phyloP scores from a whole-genome alignment of 2,797 vertebrate species.

The Emys orbicularis region DNA sequence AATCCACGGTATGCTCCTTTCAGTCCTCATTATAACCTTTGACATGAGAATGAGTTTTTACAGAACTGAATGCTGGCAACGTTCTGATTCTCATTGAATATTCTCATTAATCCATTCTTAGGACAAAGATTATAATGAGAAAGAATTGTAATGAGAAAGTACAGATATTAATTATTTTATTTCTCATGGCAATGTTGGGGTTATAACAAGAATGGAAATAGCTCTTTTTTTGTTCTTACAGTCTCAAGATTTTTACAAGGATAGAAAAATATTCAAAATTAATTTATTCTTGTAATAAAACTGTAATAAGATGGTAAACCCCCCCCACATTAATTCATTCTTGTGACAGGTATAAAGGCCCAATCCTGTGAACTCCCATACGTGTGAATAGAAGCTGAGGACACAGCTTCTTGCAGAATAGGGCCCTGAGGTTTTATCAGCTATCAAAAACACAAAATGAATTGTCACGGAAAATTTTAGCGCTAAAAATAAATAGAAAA shows the following conservation, averaged over 20 bases:
- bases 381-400: constrained; percentile 20
- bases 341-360: constrained; percentile 52
- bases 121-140: constrained; percentile 57
- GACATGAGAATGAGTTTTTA: constrained; percentile 57
- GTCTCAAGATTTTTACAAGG: constrained; percentile 10
- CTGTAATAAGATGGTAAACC: constrained; percentile 57
- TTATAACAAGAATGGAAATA: constrained; percentile 61
- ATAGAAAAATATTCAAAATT: constrained; percentile 64
- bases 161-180: constrained; percentile 65
- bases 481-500: constrained; percentile 12
- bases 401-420: background rate
- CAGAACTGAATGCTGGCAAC: constrained; percentile 34
- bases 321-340: constrained; percentile 52
- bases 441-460: background rate
- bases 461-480: background rate
- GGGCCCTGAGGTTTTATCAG: background rate
- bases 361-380: constrained; percentile 59
- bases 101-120: constrained; percentile 68
- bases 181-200: constrained; percentile 58
- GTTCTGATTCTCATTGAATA: constrained; percentile 67
- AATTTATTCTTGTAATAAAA: constrained; percentile 73
- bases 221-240: constrained; percentile 7
- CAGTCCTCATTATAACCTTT: constrained; percentile 61
- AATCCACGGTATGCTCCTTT: constrained; percentile 61
- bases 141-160: constrained; percentile 16